Conservation (phyloP, 37 sponge, comb jelly and placozoan species). For the Diacarnus erythraeanus region DNA sequence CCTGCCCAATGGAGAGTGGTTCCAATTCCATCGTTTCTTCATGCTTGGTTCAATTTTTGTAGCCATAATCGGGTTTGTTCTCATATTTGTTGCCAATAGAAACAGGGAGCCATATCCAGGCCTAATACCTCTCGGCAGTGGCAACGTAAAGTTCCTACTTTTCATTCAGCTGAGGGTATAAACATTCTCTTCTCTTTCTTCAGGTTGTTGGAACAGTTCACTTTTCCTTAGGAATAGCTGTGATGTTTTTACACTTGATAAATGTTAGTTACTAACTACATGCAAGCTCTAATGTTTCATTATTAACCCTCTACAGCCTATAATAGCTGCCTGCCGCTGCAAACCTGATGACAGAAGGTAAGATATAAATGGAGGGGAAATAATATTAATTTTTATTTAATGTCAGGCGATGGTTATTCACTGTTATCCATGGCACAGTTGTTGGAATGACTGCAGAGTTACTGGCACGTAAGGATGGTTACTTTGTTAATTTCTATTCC, state of each 20-base stretch:
- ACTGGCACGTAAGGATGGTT: conserved; percentile 48
- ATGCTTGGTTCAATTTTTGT: conserved; percentile 48
- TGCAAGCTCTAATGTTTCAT: neutral
- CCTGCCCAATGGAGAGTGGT: conserved; percentile 75
- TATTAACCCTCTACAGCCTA: conserved; percentile 23
- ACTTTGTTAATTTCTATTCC: neutral
- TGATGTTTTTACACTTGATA: conserved; percentile 53
- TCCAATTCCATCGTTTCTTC: conserved; percentile 66
- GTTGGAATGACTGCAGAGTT: conserved; percentile 45
- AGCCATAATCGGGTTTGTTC: conserved; percentile 41
- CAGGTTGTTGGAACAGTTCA: conserved; percentile 24
- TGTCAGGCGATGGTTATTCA: conserved; percentile 65
- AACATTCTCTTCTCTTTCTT: too few relatives aligned
- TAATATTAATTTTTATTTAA: neutral
- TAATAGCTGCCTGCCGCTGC: conserved; percentile 55
- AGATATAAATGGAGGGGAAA: neutral
- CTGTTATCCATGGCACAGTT: conserved; percentile 42
- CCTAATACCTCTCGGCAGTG: conserved; percentile 13
- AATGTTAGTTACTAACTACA: conserved; percentile 69
- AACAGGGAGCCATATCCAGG: conserved; percentile 27
- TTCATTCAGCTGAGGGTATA: too few relatives aligned
- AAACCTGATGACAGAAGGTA: conserved; percentile 41
- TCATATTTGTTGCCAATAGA: conserved; percentile 51
- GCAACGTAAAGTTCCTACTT: too few relatives aligned
- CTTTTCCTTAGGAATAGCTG: conserved; percentile 51